phyloP scores from a whole-genome alignment of 2,113 vertebrate species.

The Ascaphus truei region DNA sequence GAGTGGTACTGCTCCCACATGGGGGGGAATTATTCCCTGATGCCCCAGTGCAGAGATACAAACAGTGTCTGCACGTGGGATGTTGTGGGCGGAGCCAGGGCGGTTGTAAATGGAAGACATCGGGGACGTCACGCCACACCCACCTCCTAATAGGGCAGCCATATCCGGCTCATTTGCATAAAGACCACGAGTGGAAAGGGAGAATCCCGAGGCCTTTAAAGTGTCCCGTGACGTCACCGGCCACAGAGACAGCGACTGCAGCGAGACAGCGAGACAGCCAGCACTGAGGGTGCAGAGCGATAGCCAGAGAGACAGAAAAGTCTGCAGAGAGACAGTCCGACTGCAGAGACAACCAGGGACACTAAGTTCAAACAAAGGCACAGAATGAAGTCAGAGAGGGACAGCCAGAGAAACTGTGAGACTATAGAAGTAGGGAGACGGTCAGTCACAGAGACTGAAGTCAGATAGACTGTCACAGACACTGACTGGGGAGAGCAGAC shows the following conservation, averaged over 20 bases:
- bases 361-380: too few relatives aligned
- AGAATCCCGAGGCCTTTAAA: not conserved
- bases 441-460: too few relatives aligned
- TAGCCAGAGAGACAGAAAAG: not conserved
- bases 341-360: too few relatives aligned
- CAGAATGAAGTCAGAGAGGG: too few relatives aligned
- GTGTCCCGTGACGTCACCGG: not conserved
- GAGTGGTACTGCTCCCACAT: too few relatives aligned
- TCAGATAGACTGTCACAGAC: too few relatives aligned
- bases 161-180: not conserved
- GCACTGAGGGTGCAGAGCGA: not conserved
- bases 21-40: too few relatives aligned
- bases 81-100: not conserved
- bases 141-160: not conserved
- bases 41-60: too few relatives aligned
- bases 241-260: not conserved
- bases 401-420: too few relatives aligned
- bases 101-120: not conserved
- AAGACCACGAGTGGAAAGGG: not conserved
- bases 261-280: not conserved
- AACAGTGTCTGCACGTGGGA: not conserved
- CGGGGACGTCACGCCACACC: not conserved
- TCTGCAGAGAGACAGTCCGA: too few relatives aligned
- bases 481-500: too few relatives aligned
- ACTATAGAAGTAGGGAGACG: too few relatives aligned